phyloP scores from a whole-genome alignment of 2,113 vertebrate species.

The Mesoclemmys tuberculata region DNA sequence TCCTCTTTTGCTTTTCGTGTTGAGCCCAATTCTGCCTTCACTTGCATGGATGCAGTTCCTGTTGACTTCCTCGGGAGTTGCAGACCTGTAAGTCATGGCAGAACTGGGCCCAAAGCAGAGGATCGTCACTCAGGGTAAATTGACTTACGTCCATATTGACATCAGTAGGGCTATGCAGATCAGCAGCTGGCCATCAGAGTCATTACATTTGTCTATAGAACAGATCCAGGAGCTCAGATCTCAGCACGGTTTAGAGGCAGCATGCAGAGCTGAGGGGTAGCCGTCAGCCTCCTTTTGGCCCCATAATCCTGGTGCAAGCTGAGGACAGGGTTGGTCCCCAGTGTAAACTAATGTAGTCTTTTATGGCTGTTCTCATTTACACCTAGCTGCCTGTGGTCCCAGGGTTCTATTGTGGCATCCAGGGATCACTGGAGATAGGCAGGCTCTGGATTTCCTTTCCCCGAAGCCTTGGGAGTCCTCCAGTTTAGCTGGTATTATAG shows the following conservation, averaged over 20 bases:
- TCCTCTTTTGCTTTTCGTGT: background rate
- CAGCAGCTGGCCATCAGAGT: background rate
- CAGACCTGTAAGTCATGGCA: background rate
- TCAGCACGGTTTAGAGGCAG: background rate
- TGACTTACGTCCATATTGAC: background rate
- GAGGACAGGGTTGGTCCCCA: background rate
- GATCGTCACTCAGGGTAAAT: background rate
- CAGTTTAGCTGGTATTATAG: background rate
- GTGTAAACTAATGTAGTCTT: background rate
- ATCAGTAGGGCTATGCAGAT: background rate
- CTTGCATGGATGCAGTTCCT: background rate
- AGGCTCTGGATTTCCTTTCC: background rate
- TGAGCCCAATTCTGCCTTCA: background rate
- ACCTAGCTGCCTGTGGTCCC: background rate
- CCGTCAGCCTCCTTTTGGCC: background rate
- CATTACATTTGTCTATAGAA: background rate
- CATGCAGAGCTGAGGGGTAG: background rate
- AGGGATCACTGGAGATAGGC: background rate
- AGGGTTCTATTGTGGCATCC: background rate
- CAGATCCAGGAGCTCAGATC: background rate
- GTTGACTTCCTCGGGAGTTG: background rate
- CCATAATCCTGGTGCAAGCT: background rate
- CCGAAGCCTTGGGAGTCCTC: background rate
- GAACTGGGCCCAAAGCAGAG: background rate
- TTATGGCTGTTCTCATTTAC: background rate